Conservation (phyloP, 1,140 invertebrate genomes). For the Aphaenogaster ashmeadi region DNA sequence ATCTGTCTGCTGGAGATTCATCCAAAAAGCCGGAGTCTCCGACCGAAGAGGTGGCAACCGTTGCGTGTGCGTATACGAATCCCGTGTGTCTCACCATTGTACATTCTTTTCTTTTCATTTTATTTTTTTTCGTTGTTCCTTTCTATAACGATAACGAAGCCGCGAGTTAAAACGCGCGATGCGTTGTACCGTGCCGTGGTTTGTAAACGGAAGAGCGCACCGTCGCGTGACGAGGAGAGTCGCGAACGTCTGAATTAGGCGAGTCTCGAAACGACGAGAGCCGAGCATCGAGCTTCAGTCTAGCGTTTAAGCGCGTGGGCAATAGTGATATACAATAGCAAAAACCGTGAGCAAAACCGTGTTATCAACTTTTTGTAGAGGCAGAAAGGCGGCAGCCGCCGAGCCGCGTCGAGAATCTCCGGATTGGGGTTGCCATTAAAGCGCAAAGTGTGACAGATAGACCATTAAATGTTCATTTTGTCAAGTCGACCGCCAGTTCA, state of each 20-base stretch:
- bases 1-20: no score
- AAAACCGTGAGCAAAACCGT: neutral
- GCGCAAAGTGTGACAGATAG: conserved; percentile 39
- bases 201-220: conserved; percentile 18
- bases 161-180: conserved; percentile 19
- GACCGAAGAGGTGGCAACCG: no score
- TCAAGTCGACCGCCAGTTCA: conserved; percentile 13
- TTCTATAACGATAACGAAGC: conserved; percentile 8
- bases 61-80: conserved; percentile 13
- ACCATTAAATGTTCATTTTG: conserved; percentile 46
- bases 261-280: conserved; percentile 7
- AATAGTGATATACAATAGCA: conserved; percentile 41
- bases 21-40: no score
- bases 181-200: conserved; percentile 3
- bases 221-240: neutral
- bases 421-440: conserved; percentile 42
- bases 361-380: conserved; percentile 40
- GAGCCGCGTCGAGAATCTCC: conserved; percentile 7
- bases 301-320: conserved; percentile 21
- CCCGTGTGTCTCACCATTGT: conserved; percentile 7
- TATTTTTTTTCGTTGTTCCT: neutral
- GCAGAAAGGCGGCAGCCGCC: conserved; percentile 11
- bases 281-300: conserved; percentile 38
- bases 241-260: conserved; percentile 7
- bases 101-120: neutral